Percentiles rank a stretch among this genome's conserved stretches.
phyloP scores from a whole-genome alignment of 2,888 invertebrate genomes.

The Pterobdella sp. region DNA sequence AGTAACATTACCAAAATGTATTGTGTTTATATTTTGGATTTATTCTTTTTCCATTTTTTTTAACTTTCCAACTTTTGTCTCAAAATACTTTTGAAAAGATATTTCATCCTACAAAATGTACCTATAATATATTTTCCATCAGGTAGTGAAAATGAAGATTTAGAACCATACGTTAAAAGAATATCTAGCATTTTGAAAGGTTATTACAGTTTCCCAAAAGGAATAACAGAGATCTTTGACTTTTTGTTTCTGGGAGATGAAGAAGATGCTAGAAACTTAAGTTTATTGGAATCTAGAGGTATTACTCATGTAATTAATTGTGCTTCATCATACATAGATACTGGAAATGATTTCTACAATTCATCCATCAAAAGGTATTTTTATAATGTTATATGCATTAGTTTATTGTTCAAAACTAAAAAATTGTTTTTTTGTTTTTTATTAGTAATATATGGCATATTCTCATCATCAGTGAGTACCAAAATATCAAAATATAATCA shows the following conservation, averaged over 20 bases:
- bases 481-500: background rate
- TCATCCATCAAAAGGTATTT: slow-evolving; percentile 28
- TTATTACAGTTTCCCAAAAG: slow-evolving; percentile 26
- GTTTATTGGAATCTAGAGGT: slow-evolving; percentile 31
- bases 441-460: background rate
- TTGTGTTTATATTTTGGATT: no score
- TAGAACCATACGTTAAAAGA: slow-evolving; percentile 30
- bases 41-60: no score
- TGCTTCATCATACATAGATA: slow-evolving; percentile 35
- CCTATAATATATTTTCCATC: no score
- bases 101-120: no score
- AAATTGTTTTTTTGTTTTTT: no score
- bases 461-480: background rate
- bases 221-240: slow-evolving; percentile 32
- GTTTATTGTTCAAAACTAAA: no score
- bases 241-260: slow-evolving; percentile 37
- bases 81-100: no score
- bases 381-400: no score
- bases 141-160: no score
- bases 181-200: slow-evolving; percentile 25
- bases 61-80: no score
- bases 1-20: no score
- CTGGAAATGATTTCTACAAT: slow-evolving; percentile 35
- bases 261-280: slow-evolving; percentile 34
- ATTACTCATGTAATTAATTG: slow-evolving; percentile 40